A percentile compares a stretch with the other conserved stretches of the same genome.
These are phyloP conservation scores for Erinaceus europaeus DNA, from an alignment of 2,113 vertebrate species.

Conservation along the genomic window DNA sequence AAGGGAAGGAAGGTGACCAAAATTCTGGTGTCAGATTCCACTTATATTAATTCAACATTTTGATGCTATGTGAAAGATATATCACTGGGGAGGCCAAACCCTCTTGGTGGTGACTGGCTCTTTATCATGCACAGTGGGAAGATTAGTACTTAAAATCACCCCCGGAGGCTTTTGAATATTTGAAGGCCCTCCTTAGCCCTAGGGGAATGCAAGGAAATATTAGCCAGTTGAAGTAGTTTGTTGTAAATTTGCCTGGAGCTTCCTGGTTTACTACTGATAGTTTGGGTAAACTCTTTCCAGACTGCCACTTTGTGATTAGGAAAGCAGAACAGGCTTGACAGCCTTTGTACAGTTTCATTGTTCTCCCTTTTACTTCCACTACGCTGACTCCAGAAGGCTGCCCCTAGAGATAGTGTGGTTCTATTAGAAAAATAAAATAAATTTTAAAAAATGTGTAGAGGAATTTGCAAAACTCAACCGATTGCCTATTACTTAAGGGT, in stretches of 20 bases:
- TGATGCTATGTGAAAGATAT: conserved; percentile 50
- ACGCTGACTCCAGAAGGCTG: neutral
- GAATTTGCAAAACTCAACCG: conserved; percentile 2
- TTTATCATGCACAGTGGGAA: conserved; percentile 25
- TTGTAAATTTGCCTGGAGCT: conserved; percentile 11
- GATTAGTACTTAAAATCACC: conserved; percentile 18
- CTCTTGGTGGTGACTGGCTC: neutral
- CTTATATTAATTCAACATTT: neutral
- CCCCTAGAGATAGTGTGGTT: neutral
- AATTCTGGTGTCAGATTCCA: neutral
- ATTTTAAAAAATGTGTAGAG: too few relatives aligned
- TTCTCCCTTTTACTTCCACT: neutral
- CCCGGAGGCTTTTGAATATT: conserved; percentile 39
- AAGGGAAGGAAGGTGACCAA: neutral
- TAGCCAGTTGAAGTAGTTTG: neutral
- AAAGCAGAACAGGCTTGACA: neutral
- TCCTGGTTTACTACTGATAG: neutral
- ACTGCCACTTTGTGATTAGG: neutral
- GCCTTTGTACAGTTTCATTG: neutral
- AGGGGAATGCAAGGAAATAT: neutral
- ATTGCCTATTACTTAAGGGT: neutral
- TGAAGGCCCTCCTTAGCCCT: neutral
- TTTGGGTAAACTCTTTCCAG: neutral
- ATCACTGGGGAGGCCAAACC: conserved; percentile 53
- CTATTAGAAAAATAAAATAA: neutral